Conservation (phyloP, 2,113 vertebrate species). For the Thalassoma bifasciatum region DNA sequence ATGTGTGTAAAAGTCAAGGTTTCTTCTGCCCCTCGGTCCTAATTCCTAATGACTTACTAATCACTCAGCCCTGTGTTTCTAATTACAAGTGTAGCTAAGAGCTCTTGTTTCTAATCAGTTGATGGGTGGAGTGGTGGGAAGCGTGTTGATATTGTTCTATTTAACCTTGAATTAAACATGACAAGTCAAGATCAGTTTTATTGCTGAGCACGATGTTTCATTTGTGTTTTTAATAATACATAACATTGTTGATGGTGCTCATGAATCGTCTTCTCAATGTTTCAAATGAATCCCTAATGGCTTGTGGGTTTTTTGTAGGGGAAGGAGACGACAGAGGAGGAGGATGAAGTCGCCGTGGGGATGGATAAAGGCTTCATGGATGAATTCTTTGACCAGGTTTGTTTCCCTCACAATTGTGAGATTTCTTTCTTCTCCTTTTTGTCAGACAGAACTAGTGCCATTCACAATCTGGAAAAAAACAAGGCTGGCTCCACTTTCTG, state of each 20-base stretch:
- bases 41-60: constrained; percentile 68
- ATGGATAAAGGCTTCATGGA: constrained; percentile 95
- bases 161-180: constrained; percentile 46
- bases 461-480: neutral
- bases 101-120: constrained; percentile 55
- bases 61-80: constrained; percentile 61
- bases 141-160: constrained; percentile 8
- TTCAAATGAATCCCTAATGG: neutral
- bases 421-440: constrained; percentile 1
- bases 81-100: constrained; percentile 62
- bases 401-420: constrained; percentile 12
- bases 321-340: constrained; percentile 87
- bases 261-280: neutral
- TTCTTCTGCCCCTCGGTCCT: constrained; percentile 20
- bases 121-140: constrained; percentile 26
- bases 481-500: too few species aligned
- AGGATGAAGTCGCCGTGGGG: constrained; percentile 90
- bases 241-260: neutral
- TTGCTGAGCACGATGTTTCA: neutral
- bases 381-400: constrained; percentile 95
- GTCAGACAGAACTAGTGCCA: neutral
- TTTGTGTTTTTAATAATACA: neutral
- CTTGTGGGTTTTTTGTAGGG: constrained; percentile 79
- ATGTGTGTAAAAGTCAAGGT: constrained; percentile 10
- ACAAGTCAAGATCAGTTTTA: neutral